Conservation (phyloP, 2,797 vertebrate species). For the Austrolebias charrua region DNA sequence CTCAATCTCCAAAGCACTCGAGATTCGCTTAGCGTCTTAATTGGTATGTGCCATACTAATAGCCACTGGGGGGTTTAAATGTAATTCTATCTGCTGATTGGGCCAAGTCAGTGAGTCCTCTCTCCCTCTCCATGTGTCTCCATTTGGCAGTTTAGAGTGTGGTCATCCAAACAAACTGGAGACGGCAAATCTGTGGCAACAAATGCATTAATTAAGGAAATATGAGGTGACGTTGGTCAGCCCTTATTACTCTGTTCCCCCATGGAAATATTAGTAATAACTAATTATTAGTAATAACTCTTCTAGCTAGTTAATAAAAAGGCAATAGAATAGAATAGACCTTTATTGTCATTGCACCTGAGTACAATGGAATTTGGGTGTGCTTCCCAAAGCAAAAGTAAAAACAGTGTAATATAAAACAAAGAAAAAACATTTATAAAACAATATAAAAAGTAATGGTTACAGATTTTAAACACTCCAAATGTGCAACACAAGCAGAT, state of each 20-base stretch:
- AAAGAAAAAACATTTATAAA: no score
- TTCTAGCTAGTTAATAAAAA: conserved; percentile 21
- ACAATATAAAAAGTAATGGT: no score
- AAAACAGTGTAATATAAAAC: no score
- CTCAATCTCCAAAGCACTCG: conserved; percentile 81
- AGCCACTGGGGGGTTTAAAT: conserved; percentile 73
- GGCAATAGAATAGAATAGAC: no score
- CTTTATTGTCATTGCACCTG: no score
- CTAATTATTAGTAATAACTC: conserved; percentile 47
- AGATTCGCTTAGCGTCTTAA: conserved; percentile 84
- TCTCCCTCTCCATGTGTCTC: conserved; percentile 22
- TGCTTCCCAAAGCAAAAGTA: no score
- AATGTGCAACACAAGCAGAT: no score
- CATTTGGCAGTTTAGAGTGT: conserved; percentile 54
- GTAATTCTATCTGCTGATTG: conserved; percentile 78
- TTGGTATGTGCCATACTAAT: conserved; percentile 79
- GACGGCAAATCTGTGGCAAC: conserved; percentile 48
- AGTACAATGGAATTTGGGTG: no score
- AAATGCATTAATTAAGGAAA: conserved; percentile 73
- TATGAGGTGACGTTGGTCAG: conserved; percentile 74
- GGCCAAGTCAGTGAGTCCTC: conserved; percentile 65
- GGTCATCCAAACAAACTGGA: conserved; percentile 81
- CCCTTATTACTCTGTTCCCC: no score
- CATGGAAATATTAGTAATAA: not conserved
- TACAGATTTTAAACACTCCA: no score